These are phyloP conservation scores for Ceyx margarethae DNA, from an alignment of 2,113 vertebrate genomes.

Conservation along the genomic window DNA sequence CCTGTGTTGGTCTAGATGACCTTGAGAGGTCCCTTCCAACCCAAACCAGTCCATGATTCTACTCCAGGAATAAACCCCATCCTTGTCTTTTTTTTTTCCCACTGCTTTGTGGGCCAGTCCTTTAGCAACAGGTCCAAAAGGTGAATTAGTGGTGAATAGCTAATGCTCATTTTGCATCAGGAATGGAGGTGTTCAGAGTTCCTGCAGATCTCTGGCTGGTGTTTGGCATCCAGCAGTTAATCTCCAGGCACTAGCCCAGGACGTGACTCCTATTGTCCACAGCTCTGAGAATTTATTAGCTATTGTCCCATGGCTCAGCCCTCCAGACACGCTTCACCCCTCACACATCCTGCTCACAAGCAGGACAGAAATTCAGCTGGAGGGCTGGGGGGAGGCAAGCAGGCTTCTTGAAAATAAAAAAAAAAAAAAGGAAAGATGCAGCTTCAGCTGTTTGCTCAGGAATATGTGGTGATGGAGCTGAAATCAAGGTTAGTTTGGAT, in stretches of 20 bases:
- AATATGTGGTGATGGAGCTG: background rate
- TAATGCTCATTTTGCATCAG: background rate
- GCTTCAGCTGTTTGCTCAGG: conserved; percentile 15
- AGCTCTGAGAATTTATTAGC: background rate
- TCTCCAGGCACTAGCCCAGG: background rate
- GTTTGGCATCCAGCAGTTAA: background rate
- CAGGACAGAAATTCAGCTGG: background rate
- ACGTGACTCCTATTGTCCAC: background rate
- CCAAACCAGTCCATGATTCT: background rate
- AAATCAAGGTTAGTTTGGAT: conserved; percentile 42
- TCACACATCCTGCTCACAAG: background rate
- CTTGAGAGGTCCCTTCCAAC: background rate
- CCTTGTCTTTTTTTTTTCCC: background rate
- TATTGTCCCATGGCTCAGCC: background rate
- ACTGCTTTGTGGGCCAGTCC: background rate
- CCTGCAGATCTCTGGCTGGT: background rate
- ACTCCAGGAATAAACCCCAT: background rate
- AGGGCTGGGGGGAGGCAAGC: background rate
- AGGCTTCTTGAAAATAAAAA: background rate
- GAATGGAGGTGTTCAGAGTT: background rate
- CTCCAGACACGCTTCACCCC: background rate
- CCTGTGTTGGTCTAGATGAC: no score
- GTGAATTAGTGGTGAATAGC: background rate
- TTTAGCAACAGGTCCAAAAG: background rate
- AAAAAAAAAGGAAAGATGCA: background rate